Base-by-base conservation (phyloP, 2,888 invertebrate genomes). In the Macropis europaea region DNA sequence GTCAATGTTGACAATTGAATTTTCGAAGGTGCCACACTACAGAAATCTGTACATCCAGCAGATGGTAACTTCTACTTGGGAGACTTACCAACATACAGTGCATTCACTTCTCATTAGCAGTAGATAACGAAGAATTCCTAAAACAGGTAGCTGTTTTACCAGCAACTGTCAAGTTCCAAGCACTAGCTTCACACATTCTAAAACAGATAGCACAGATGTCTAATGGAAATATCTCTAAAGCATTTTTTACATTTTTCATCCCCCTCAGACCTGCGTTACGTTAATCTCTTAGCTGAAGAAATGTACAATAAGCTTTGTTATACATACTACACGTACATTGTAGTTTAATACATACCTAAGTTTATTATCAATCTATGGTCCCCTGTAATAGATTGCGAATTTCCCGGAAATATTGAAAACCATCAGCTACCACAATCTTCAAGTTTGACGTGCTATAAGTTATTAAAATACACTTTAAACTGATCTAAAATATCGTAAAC, bases 151-250 rank as follows among this genome's bases (percentile, higher is more conserved):
- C 60, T 50, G 30, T n/a, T 15, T 50, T 42, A 50, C 11, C 42
- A 7, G 19, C 50, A 9, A 7, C 2, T 1, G 7, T 6, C 11
- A 30, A 24, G 1, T 11, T 11, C 2, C 1, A 5, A 9, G 0
- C 22, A 30, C 5, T 1, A 32, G 2, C n/a, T 32, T 17, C 2
- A 1, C 9, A n/a, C 11, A 7, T 13, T 6, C 3, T 2, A 22
- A 11, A 15, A 3, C 7, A 62, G 62, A 54, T 53, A 53, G 7
- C 62, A 22, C 24, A 2, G n/a, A n/a, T n/a, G n/a, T n/a, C n/a
- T n/a, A n/a, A n/a, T n/a, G n/a, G 15, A 11, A 19, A 34, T 32
- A 50, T 34, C 50, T 19, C 2, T n/a, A 34, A 19, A 34, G 9
- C 22, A 13, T 26, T 3, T 9, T 15, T 6, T n/a, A 30, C 13